Evolutionary conservation across 2,797 vertebrate species (phyloP), one percentile per base, ranked within the genome.

Genomic region (Sebastes aleutianus): DNA sequence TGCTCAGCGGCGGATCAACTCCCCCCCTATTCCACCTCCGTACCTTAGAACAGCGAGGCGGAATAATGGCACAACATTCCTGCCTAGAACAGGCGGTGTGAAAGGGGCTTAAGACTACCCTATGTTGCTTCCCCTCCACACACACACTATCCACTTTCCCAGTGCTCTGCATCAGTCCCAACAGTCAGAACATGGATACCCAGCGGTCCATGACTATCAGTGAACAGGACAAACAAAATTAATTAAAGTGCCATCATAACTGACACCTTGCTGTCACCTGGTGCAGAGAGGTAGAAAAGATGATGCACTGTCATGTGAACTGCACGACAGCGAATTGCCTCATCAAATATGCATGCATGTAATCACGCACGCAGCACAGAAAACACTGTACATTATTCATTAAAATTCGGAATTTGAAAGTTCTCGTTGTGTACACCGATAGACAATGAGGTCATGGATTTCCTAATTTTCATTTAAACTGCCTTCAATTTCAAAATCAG

Each of bases 191-290:
- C 86, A 91, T 83, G 90, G 89, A 88, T 86, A 85, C 91, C 88
- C 90, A 91, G 91, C 57, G 81, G 94, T 89, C 93, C 91, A 83
- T 95, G 93, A 95, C 94, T 94, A 95, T 95, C 93, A 95, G 87
- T 88, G 90, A 91, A 89, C 92, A 95, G 95, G 95, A 96, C 95
- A 96, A 96, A 96, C 95, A 93, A 95, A 96, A 96, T 96, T 95
- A 96, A 96, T 96, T 95, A 95, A 96, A 96, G 92, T 93, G 93
- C 88, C 93, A 93, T 93, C 92, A 88, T 87, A 92, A 93, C 85
- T 95, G 95, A 95, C 94, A 95, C 94, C 91, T 93, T 61, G 91
- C 93, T 95, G 95, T 95, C 94, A 94, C 90, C 89, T 87, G 85
- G 89, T 91, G 94, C 94, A 93, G 91, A 92, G 93, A 94, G 93